Evolutionary conservation across 2,113 vertebrate species (phyloP).

Genomic region (Peromyscus leucopus): DNA sequence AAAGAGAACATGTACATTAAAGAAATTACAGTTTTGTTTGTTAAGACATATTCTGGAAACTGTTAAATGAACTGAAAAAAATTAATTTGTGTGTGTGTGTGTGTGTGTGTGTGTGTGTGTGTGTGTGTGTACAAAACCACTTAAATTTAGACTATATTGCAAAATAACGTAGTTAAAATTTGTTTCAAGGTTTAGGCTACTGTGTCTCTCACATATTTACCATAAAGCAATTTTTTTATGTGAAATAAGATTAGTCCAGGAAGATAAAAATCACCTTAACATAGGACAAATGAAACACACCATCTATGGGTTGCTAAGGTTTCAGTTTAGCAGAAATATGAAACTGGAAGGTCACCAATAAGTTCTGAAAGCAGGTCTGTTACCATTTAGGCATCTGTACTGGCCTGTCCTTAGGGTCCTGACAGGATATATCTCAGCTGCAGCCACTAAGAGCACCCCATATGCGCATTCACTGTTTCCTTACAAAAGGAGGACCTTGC

Average conservation of each 20-base stretch:
- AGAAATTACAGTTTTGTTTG: conserved; percentile 53
- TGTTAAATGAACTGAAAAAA: conserved; percentile 8
- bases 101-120: not conserved
- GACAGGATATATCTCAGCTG: no score
- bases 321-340: conserved; percentile 66
- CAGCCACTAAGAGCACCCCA: no score
- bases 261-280: conserved; percentile 53
- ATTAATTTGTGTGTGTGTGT: not conserved
- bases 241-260: conserved; percentile 48
- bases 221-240: conserved; percentile 57
- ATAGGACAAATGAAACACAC: conserved; percentile 63
- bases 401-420: no score
- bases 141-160: not conserved
- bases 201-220: not conserved
- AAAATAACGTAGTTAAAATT: conserved; percentile 53
- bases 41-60: conserved; percentile 45
- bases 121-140: not conserved
- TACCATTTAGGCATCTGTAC: no score
- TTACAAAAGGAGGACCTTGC: no score
- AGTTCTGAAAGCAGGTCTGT: conserved; percentile 42
- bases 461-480: no score
- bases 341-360: conserved; percentile 72
- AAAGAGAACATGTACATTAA: not conserved
- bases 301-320: conserved; percentile 70
- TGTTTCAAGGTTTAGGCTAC: conserved; percentile 4